These are phyloP conservation scores for Pasiphila rectangulata DNA, from an alignment of 2,888 invertebrate genomes.

Conservation along the genomic window DNA sequence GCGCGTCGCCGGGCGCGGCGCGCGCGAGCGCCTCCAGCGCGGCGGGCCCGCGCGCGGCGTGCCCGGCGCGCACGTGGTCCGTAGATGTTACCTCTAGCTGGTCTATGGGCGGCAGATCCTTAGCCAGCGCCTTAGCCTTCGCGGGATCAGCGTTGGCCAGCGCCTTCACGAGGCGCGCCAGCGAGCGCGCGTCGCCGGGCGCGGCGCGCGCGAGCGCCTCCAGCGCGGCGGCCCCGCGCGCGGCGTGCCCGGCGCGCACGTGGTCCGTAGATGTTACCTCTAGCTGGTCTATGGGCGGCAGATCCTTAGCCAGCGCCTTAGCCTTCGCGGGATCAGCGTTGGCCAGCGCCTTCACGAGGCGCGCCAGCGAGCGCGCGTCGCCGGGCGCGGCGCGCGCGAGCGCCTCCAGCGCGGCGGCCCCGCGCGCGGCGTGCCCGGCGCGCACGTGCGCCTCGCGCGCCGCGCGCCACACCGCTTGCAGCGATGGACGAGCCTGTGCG, in stretches of 20 bases:
- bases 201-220: slow-evolving; percentile 85
- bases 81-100: no score
- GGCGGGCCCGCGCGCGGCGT: no score
- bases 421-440: slow-evolving; percentile 87
- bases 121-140: no score
- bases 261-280: no score
- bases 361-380: slow-evolving; percentile 90
- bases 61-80: no score
- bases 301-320: no score
- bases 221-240: slow-evolving; percentile 89
- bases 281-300: no score
- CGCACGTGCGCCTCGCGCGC: slow-evolving; percentile 92
- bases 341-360: slow-evolving; percentile 94
- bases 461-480: slow-evolving; percentile 92
- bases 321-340: slow-evolving; percentile 90
- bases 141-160: slow-evolving; percentile 90
- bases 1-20: no score
- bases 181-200: slow-evolving; percentile 87
- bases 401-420: slow-evolving; percentile 89
- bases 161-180: slow-evolving; percentile 95
- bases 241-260: slow-evolving; percentile 87
- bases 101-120: no score
- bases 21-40: no score
- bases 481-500: slow-evolving; percentile 61
- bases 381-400: slow-evolving; percentile 85